Base-by-base conservation (phyloP, 1,140 invertebrate genomes). In the Caenorhabditis remanei region DNA sequence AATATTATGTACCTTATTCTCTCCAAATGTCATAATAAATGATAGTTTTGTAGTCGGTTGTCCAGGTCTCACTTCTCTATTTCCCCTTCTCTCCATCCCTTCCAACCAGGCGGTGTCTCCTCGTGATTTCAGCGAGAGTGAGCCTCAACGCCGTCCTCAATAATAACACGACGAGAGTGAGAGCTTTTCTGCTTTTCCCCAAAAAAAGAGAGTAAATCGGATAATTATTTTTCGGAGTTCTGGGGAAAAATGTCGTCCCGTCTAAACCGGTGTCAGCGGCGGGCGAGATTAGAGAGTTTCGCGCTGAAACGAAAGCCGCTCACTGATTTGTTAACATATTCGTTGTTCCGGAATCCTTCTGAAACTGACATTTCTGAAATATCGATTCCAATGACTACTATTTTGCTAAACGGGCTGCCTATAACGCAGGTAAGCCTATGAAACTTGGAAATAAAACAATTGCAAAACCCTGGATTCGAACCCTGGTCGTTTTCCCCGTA, bases 101-200 rank as follows among this genome's bases (percentile, higher is more conserved):
- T 63, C 61, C 8, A 63, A 63, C 61, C 41, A 71, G 65, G 65
- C 65, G 65, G 65, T 41, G 41, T 7, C 11, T 40, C 46, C 65
- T 71, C 65, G 65, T 71, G 65, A 71, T 71, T 71, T 71, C 65
- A 19, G 65, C 41, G 14, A 71, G 65, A 67, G 65, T 21, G 19
- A 24, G 40, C 16, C 65, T 46, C 65, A 46, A 41, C 46, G 65
- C 65, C 13, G 24, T 32, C 21, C 24, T 71, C 41, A 32, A 32
- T 32, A 32, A 1, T 32, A 32, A 32, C 32, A 32, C 32, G 32
- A 32, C 32, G 32, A 32, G 32, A 32, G 32, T 32, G 32, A 32
- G 32, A 32, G 32, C 32, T 32, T 32, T 32, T 32, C 32, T 32
- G 40, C 65, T 4, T 13, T 19, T 16, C 41, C 65, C 61, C 21